Percentiles rank a stretch among this genome's conserved stretches.
phyloP scores from a whole-genome alignment of 2,113 vertebrate genomes.

The Machaerirhynchus nigripectus region DNA sequence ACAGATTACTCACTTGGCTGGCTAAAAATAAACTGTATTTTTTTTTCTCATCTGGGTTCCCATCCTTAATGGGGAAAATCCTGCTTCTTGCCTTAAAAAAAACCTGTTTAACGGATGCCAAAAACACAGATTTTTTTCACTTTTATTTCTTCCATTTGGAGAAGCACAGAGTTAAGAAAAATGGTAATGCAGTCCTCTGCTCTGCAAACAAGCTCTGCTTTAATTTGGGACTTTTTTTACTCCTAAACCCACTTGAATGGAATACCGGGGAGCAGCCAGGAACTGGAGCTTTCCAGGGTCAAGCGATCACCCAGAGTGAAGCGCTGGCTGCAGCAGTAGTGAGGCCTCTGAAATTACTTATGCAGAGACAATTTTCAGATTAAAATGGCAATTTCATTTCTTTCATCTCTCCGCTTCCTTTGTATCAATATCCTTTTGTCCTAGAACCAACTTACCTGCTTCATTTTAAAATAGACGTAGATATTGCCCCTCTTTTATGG shows the following conservation, averaged over 20 bases:
- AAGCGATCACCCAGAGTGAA: not conserved
- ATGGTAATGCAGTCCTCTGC: not conserved
- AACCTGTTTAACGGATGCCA: not conserved
- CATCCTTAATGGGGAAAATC: not conserved
- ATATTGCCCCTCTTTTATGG: conserved; percentile 1
- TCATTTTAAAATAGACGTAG: not conserved
- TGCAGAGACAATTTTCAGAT: not conserved
- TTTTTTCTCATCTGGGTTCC: not conserved
- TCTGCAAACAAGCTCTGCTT: not conserved
- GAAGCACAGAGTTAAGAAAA: not conserved
- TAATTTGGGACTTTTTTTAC: not conserved
- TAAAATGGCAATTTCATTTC: conserved; percentile 22
- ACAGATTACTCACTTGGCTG: not conserved
- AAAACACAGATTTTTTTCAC: not conserved
- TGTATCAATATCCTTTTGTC: conserved; percentile 6
- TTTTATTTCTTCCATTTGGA: not conserved
- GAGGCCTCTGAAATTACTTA: not conserved
- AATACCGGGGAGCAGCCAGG: not conserved
- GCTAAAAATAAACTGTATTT: not conserved
- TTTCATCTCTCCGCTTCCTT: not conserved
- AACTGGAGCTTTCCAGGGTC: not conserved
- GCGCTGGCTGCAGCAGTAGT: rapidly evolving
- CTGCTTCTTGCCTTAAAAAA: not conserved
- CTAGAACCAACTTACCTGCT: conserved; percentile 22
- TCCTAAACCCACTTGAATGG: not conserved